Conservation (phyloP, 1,140 invertebrate species). For the Calephelis virginiensis region DNA sequence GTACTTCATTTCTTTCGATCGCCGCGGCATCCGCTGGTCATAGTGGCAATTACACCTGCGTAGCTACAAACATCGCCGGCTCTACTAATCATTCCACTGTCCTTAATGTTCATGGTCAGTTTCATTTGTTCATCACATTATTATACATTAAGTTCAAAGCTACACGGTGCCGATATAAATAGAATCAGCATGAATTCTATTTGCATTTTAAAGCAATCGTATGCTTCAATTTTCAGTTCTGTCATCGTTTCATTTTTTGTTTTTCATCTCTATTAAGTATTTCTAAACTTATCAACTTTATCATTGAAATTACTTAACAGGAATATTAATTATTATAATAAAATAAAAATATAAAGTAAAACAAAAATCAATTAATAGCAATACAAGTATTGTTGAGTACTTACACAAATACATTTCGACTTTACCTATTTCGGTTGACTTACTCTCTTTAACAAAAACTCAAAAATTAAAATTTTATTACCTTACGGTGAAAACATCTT, state of each 20-base stretch:
- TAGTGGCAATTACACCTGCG: constrained; percentile 89
- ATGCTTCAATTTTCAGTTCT: constrained; percentile 49
- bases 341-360: too few species aligned
- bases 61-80: constrained; percentile 86
- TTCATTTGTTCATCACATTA: constrained; percentile 43
- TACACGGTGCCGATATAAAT: constrained; percentile 40
- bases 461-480: too few species aligned
- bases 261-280: constrained; percentile 27
- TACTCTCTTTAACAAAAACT: constrained; percentile 23
- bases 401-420: too few species aligned
- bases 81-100: constrained; percentile 83
- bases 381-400: too few species aligned
- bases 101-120: constrained; percentile 86
- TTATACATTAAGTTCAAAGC: constrained; percentile 44
- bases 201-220: constrained; percentile 43
- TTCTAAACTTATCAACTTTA: constrained; percentile 29
- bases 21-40: constrained; percentile 87
- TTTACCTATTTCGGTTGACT: too few species aligned
- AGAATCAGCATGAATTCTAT: constrained; percentile 67
- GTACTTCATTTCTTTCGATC: constrained; percentile 88
- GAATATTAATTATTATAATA: too few species aligned
- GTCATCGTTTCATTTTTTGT: constrained; percentile 42
- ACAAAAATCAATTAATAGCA: too few species aligned
- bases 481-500: not conserved
- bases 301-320: not conserved